Evolutionary conservation across 2,113 vertebrate genomes (phyloP).

Genomic region (Notothenia coriiceps): DNA sequence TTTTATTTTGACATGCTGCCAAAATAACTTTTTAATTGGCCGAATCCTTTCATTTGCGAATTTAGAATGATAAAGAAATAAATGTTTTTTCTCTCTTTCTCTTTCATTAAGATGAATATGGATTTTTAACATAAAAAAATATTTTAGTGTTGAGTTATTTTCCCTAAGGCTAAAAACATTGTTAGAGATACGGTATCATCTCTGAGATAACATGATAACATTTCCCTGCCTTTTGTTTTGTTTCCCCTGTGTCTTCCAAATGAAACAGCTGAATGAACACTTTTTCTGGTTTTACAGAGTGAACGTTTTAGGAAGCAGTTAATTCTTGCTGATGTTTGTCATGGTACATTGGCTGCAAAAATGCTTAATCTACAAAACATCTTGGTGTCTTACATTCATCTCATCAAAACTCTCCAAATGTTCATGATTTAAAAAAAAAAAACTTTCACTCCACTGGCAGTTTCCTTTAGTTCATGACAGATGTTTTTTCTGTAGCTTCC

Average conservation of each 20-base stretch:
- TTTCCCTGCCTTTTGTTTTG: neutral
- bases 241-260: slow-evolving; percentile 14
- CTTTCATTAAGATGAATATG: neutral
- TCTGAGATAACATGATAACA: slow-evolving; percentile 16
- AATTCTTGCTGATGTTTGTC: slow-evolving; percentile 40
- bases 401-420: neutral
- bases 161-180: neutral
- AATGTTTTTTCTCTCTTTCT: neutral
- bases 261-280: slow-evolving; percentile 20
- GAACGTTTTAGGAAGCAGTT: slow-evolving; percentile 20
- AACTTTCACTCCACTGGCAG: neutral
- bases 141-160: neutral
- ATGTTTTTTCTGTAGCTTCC: no score
- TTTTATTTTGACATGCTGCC: slow-evolving; percentile 12
- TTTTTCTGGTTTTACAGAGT: neutral
- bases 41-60: slow-evolving; percentile 25
- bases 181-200: neutral
- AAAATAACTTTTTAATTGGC: slow-evolving; percentile 34
- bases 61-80: neutral
- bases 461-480: neutral
- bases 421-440: neutral
- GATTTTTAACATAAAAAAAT: neutral
- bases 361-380: slow-evolving; percentile 33
- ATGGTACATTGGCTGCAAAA: slow-evolving; percentile 2
- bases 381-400: neutral